Evolutionary conservation across 2,888 invertebrate species (phyloP).

Genomic region (Hyposoter dolosus): DNA sequence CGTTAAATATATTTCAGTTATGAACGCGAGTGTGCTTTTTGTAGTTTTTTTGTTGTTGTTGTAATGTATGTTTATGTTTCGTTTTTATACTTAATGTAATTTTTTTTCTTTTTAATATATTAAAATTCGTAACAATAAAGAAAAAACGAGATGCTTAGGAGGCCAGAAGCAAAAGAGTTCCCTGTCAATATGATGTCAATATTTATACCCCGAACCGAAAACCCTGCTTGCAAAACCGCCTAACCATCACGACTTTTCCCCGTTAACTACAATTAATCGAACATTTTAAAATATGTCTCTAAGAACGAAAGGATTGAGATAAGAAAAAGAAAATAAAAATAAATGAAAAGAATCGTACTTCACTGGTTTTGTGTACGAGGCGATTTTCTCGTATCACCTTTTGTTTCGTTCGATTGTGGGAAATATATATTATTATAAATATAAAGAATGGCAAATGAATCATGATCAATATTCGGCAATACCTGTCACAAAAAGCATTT

Average conservation of each 20-base stretch:
- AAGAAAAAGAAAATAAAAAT: slow-evolving; percentile 54
- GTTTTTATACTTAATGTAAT: slow-evolving; percentile 21
- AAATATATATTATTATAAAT: slow-evolving; percentile 51
- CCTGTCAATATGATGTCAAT: slow-evolving; percentile 69
- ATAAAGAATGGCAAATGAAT: slow-evolving; percentile 70
- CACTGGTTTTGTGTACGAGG: slow-evolving; percentile 61
- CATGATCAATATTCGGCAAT: slow-evolving; percentile 57
- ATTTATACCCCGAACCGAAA: slow-evolving; percentile 75
- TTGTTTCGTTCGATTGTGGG: slow-evolving; percentile 62
- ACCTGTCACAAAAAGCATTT: slow-evolving; percentile 41
- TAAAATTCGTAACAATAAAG: slow-evolving; percentile 75
- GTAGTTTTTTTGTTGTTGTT: slow-evolving; percentile 60
- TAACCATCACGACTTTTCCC: slow-evolving; percentile 51
- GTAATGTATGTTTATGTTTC: slow-evolving; percentile 9
- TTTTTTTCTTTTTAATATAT: slow-evolving; percentile 71
- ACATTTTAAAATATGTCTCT: slow-evolving; percentile 63
- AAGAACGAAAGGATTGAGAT: slow-evolving; percentile 52
- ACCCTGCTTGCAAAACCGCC: slow-evolving; percentile 14
- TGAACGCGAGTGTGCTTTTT: slow-evolving; percentile 72
- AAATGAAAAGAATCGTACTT: slow-evolving; percentile 56
- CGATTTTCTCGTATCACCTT: slow-evolving; percentile 49
- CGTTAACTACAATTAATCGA: slow-evolving; percentile 71
- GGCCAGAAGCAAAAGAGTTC: slow-evolving; percentile 29
- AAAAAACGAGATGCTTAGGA: slow-evolving; percentile 39
- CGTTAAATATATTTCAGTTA: slow-evolving; percentile 74